Base-by-base conservation (phyloP, 2,888 invertebrate species). In the Electrophaes corylata region DNA sequence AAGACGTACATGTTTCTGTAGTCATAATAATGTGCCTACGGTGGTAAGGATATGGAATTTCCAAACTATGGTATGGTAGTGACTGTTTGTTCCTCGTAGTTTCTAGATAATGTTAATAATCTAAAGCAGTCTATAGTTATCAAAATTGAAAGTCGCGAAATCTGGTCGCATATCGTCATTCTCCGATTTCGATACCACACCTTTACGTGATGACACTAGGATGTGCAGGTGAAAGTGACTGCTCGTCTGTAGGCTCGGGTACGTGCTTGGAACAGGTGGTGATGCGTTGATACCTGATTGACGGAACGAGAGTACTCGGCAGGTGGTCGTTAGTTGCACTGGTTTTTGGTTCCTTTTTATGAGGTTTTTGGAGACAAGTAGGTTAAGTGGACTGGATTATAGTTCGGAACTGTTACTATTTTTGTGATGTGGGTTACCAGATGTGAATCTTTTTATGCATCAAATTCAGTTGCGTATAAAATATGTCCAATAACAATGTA, bases 191-290 rank as follows among this genome's bases (percentile, higher is more conserved):
- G 18, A 18, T 4, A 40, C 35, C 35, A 37, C 46, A 54, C 53
- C 47, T 54, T 54, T 41, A 23, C 18, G 47, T 37, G 55, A 55
- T 51, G 50, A 47, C 33, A 43, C 53, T 55, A 64, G 65, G 65
- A 67, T 65, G 62, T 60, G 54, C 63, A 37, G 67, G 67, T 62
- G 67, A 67, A 67, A 67, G 67, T 67, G 65, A 57, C 43, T 47
- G 50, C 50, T 47, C 19, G 49, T 57, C 52, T 49, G 44, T 43
- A n/a, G 54, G 41, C 39, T 47, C 20, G 31, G 14, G 18, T 59
- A 59, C 58, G 60, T 59, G 55, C 44, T 50, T 41, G 18, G 48
- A 35, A 52, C 56, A 60, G 67, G 60, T 65, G 61, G 49, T 44
- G 40, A 19, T 19, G 40, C 26, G 26, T 4, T 39, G 50, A 52